A percentile compares a stretch with the other conserved stretches of the same genome.
These are phyloP conservation scores for Nansenia antarctica DNA, from an alignment of 2,113 vertebrate species.

Conservation along the genomic window DNA sequence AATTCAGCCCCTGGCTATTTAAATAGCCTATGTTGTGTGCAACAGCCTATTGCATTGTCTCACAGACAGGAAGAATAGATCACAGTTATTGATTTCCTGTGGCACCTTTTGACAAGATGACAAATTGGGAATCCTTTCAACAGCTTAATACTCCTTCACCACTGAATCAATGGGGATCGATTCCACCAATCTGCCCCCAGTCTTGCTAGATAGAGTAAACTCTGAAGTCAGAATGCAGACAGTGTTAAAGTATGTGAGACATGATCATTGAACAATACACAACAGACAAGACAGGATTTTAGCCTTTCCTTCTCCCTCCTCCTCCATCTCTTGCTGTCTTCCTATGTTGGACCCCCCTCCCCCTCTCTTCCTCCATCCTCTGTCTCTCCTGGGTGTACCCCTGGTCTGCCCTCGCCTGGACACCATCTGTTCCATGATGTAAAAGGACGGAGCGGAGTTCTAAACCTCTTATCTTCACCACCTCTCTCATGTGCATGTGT, in stretches of 20 bases:
- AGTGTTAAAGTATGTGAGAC: too few relatives aligned
- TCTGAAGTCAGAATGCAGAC: not conserved
- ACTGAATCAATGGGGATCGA: slow-evolving; percentile 38
- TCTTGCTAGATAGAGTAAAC: not conserved
- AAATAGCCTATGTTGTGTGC: not conserved
- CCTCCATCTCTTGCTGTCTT: slow-evolving; percentile 21
- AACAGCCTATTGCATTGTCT: not conserved
- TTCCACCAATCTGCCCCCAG: slow-evolving; percentile 15
- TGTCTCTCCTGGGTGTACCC: slow-evolving; percentile 44
- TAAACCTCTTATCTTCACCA: slow-evolving; percentile 43
- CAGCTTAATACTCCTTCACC: slow-evolving; percentile 38
- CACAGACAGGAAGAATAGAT: not conserved
- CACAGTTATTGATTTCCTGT: slow-evolving; percentile 19
- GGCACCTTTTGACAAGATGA: slow-evolving; percentile 4
- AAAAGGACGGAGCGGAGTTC: slow-evolving; percentile 39
- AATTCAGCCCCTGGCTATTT: too few relatives aligned
- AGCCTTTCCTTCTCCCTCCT: slow-evolving; percentile 6
- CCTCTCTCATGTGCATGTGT: slow-evolving; percentile 50
- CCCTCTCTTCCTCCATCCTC: slow-evolving; percentile 11
- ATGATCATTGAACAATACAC: not conserved
- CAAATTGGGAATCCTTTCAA: slow-evolving; percentile 25
- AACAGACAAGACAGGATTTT: not conserved
- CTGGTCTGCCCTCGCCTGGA: slow-evolving; percentile 51
- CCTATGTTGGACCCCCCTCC: slow-evolving; percentile 16
- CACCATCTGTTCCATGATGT: slow-evolving; percentile 62